Evolutionary conservation across 2,888 invertebrate genomes (phyloP), one percentile per base, ranked within the genome.

Genomic region (Clusia tigrina): DNA sequence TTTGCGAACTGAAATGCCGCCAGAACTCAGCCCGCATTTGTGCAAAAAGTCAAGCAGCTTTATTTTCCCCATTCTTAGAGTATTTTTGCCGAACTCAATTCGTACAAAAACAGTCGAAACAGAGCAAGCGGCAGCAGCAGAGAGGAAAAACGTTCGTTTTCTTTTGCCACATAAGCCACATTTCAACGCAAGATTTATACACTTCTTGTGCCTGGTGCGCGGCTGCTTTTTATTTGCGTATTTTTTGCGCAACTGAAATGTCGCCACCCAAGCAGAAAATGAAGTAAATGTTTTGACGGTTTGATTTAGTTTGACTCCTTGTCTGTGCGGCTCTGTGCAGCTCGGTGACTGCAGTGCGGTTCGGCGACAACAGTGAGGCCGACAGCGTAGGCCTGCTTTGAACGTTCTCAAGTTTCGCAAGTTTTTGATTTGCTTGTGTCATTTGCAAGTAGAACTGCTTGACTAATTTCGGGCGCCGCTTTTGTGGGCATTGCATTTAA

Each of bases 111-210:
- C 32, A 32, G 5, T 32, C 12, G 32, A 32, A 32, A 32, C 32
- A 32, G 12, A n/a, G n/a, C n/a, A n/a, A n/a, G n/a, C n/a, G n/a
- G n/a, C 12, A 32, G 32, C 12, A 32, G 32, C 32, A 12, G 32
- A 32, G 12, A 32, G 6, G 6, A 32, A 42, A 42, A 42, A 15
- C 48, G 48, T 22, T 48, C 32, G 32, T 48, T 48, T 48, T 48
- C 6, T 9, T 3, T n/a, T 5, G 54, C 63, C 22, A 65, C 46
- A 60, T 25, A 52, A 54, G 67, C 76, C 74, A 71, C 77, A 77
- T 74, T 75, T 74, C 74, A 72, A 74, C 72, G 64, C 69, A 74
- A 74, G 74, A 74, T 74, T 74, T 77, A 74, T 74, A 73, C 76
- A 76, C 77, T 74, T 66, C 68, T n/a, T 77, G 77, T 77, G 76